A percentile compares a stretch with the other conserved stretches of the same genome.
Conservation (phyloP, 1,140 invertebrate species). For the Bombus sibiricus region DNA sequence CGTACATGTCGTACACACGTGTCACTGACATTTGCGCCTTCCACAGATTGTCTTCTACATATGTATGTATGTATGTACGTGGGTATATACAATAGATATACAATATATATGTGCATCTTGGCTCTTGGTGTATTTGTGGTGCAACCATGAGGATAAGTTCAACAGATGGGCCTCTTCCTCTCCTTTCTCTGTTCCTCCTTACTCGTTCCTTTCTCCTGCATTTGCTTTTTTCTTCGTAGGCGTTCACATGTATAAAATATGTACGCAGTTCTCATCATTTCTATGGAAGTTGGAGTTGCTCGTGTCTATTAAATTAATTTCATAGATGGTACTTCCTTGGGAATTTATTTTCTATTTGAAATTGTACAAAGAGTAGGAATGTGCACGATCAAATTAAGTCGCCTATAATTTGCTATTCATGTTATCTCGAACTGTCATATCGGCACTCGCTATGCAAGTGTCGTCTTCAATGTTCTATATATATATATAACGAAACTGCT, state of each 20-base stretch:
- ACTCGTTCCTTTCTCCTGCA: conserved; percentile 16
- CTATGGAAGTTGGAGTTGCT: conserved; percentile 20
- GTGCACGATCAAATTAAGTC: conserved; percentile 20
- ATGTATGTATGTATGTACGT: no score
- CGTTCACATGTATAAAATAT: conserved; percentile 34
- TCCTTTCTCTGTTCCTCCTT: conserved; percentile 38
- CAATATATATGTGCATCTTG: conserved; percentile 8
- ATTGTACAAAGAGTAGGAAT: conserved; percentile 14
- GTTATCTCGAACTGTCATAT: not conserved
- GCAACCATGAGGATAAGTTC: conserved; percentile 54
- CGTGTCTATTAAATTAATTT: conserved; percentile 47
- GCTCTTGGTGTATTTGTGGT: conserved; percentile 19
- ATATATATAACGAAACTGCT: no score
- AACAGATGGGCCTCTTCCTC: conserved; percentile 67
- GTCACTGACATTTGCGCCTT: not conserved
- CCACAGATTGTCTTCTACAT: not conserved
- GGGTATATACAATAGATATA: not conserved
- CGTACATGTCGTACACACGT: not conserved
- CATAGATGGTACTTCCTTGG: conserved; percentile 44
- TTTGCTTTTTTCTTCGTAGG: conserved; percentile 30
- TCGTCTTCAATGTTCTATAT: not conserved
- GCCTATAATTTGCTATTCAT: not conserved
- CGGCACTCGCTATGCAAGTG: not conserved
- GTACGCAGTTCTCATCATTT: conserved; percentile 43
- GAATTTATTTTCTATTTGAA: conserved; percentile 16